These are phyloP conservation scores for Lordiphosa fenestrarum DNA, from an alignment of 2,888 invertebrate species.

Conservation along the genomic window DNA sequence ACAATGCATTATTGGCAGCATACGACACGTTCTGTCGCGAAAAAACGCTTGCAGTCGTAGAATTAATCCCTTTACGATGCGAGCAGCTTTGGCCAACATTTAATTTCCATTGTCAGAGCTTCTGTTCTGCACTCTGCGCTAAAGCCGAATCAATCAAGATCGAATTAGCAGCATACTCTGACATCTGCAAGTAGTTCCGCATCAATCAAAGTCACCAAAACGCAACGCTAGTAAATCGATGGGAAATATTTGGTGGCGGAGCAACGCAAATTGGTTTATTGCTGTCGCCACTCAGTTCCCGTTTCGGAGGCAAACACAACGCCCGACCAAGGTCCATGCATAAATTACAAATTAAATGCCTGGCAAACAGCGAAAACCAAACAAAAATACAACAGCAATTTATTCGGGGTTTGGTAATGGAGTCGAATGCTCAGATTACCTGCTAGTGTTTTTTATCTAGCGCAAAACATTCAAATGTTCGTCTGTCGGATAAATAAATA, in stretches of 20 bases:
- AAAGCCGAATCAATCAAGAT: constrained; percentile 42
- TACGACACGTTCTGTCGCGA: constrained; percentile 5
- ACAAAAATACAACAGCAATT: constrained; percentile 24
- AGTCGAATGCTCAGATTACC: constrained; percentile 16
- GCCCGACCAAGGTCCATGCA: constrained; percentile 29
- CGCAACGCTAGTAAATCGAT: constrained; percentile 15
- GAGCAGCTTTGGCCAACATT: constrained; percentile 10
- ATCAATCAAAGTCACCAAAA: constrained; percentile 55
- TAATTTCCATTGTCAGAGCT: constrained; percentile 14
- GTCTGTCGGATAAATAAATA: no score
- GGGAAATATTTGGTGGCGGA: constrained; percentile 1
- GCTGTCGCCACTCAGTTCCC: constrained; percentile 8
- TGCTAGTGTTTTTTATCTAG: no score
- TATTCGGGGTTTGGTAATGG: neutral
- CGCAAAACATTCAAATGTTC: no score
- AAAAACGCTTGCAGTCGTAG: constrained; percentile 8
- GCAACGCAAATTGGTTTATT: constrained; percentile 41
- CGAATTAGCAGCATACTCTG: constrained; percentile 29
- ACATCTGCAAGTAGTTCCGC: constrained; percentile 16
- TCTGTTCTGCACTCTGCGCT: neutral
- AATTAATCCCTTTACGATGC: constrained; percentile 25
- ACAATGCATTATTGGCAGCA: constrained; percentile 14
- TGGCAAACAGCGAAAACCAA: constrained; percentile 16
- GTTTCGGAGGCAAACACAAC: constrained; percentile 28
- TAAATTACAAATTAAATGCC: constrained; percentile 43